A percentile compares a stretch with the other conserved stretches of the same genome.
These are phyloP conservation scores for Mola mola DNA, from an alignment of 2,113 vertebrate genomes.

Conservation along the genomic window DNA sequence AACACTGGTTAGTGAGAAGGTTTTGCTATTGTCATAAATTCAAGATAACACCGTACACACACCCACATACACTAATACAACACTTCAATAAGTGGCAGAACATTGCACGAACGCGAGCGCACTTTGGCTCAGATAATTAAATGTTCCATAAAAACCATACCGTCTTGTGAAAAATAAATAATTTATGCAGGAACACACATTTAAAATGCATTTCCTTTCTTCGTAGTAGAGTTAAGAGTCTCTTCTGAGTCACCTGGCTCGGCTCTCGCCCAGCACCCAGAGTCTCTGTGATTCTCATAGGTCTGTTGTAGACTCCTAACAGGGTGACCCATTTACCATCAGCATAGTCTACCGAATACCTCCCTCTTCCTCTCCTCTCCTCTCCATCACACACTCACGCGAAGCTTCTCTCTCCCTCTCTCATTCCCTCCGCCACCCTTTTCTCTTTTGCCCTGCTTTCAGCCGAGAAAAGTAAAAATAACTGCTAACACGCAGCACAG, in stretches of 20 bases:
- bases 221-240: not conserved
- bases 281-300: slow-evolving; percentile 25
- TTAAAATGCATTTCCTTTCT: slow-evolving; percentile 21
- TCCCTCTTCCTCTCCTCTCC: slow-evolving; percentile 45
- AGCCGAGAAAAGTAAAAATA: slow-evolving; percentile 74
- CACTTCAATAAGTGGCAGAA: slow-evolving; percentile 71
- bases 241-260: slow-evolving; percentile 26
- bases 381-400: slow-evolving; percentile 20
- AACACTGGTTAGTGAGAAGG: slow-evolving; percentile 60
- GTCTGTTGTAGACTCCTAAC: slow-evolving; percentile 55
- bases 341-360: slow-evolving; percentile 47
- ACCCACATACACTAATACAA: slow-evolving; percentile 77
- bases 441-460: slow-evolving; percentile 62
- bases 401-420: slow-evolving; percentile 11
- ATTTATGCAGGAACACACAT: slow-evolving; percentile 23
- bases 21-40: slow-evolving; percentile 73
- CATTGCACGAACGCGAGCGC: slow-evolving; percentile 60
- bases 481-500: slow-evolving; percentile 55
- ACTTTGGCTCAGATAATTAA: slow-evolving; percentile 53
- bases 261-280: slow-evolving; percentile 10
- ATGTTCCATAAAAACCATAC: slow-evolving; percentile 50
- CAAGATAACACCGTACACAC: slow-evolving; percentile 73
- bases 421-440: slow-evolving; percentile 34
- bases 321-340: slow-evolving; percentile 75
- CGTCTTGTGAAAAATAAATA: slow-evolving; percentile 22